Evolutionary conservation across 2,113 vertebrate species (phyloP), one percentile per base, ranked within the genome.

Genomic region (Nesogale talazaci): DNA sequence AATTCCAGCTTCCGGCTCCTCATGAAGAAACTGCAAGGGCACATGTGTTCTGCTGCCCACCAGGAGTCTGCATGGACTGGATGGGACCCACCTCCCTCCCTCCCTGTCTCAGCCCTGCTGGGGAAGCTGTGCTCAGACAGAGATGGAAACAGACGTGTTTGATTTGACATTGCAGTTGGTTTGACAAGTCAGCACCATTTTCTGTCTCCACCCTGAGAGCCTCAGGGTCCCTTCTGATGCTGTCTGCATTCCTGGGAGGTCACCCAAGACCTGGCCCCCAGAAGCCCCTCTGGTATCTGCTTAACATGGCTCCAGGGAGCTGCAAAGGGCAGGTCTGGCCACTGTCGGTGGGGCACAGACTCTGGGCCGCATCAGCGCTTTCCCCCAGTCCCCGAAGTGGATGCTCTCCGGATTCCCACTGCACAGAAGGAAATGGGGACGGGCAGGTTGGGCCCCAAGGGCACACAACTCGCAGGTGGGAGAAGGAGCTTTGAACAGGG

Each of bases 291-390:
- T 16, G 6, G n/a, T 25, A n/a, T 11, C 67, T 74, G 80, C 22
- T 83, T 65, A 15, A 20, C 8, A 10, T 52, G 46, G 19, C 15
- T 1, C 6, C 6, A 67, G 6, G 4, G 36, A 0, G 3, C 40
- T 0, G 12, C 2, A 2, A n/a, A 38, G 38, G 7, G 22, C 15
- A 59, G 0, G 6, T 19, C 3, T 12, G 17, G 46, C 23, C 23
- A 52, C 40, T n/a, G 2, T n/a, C 34, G 19, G 7, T 12, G 16
- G 34, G 61, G 74, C 38, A 42, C 3, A 2, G 9, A 11, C 20
- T 6, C 5, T 0, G 31, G 69, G 42, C 42, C 14, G 12, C 0
- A 0, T 40, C 59, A 36, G 57, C 25, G 74, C 57, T 57, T 6
- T 3, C 25, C 46, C 27, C 70, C 29, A 31, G 10, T 15, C 17